Evolutionary conservation across 2,113 vertebrate genomes (phyloP).

Genomic region (Tupaia chinensis): DNA sequence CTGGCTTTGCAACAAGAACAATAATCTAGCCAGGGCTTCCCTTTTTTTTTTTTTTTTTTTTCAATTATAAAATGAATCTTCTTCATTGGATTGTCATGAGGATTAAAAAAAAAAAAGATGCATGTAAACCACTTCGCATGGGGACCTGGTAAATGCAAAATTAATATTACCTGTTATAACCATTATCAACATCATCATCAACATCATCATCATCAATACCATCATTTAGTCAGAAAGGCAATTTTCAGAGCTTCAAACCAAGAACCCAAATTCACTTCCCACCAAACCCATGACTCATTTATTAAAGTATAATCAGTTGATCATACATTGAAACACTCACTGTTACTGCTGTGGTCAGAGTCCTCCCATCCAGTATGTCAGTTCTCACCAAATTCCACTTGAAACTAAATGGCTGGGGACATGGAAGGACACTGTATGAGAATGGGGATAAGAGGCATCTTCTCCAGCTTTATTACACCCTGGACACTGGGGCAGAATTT

Average conservation of each 20-base stretch:
- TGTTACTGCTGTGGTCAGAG: neutral
- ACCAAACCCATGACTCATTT: neutral
- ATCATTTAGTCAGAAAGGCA: neutral
- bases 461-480: neutral
- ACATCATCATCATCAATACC: neutral
- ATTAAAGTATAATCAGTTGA: neutral
- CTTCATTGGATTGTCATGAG: neutral
- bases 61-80: neutral
- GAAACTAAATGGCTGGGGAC: neutral
- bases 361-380: neutral
- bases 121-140: neutral
- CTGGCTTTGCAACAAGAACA: neutral
- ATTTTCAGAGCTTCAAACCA: neutral
- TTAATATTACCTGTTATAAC: neutral
- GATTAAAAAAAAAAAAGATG: neutral
- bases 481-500: neutral
- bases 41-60: neutral
- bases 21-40: neutral
- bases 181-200: too few species aligned
- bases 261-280: neutral
- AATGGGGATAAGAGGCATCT: neutral
- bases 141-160: neutral
- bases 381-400: conserved; percentile 4
- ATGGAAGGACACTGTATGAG: neutral
- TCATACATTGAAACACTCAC: neutral